Evolutionary conservation across 2,888 invertebrate species (phyloP).

Genomic region (Limnephilus auricula): DNA sequence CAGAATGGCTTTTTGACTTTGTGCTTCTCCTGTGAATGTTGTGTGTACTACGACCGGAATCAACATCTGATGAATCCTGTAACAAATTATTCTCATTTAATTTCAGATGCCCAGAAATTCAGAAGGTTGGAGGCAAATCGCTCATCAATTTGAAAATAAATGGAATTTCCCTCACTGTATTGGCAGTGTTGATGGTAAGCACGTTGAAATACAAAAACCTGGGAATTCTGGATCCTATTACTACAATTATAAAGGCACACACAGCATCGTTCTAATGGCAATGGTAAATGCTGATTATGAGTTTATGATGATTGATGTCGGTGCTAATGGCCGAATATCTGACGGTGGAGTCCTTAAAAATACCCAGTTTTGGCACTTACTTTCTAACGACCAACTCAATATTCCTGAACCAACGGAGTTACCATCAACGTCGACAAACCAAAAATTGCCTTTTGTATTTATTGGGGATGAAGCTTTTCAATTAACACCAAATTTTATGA

Average conservation of each 20-base stretch:
- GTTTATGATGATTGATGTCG: slow-evolving; percentile 69
- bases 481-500: no score
- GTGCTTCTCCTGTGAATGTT: no score
- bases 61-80: no score
- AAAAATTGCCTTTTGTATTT: no score
- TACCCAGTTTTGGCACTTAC: slow-evolving; percentile 65
- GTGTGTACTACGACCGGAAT: no score
- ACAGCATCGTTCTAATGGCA: slow-evolving; percentile 69
- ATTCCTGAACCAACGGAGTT: no score
- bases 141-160: slow-evolving; percentile 60
- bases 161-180: slow-evolving; percentile 66
- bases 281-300: slow-evolving; percentile 66
- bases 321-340: slow-evolving; percentile 68
- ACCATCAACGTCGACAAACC: no score
- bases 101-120: slow-evolving; percentile 43
- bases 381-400: neutral
- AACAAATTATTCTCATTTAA: neutral
- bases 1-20: no score
- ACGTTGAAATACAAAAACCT: slow-evolving; percentile 67
- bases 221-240: slow-evolving; percentile 67
- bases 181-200: slow-evolving; percentile 68
- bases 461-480: no score
- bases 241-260: slow-evolving; percentile 69
- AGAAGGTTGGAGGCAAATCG: slow-evolving; percentile 61
- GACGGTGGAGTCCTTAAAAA: slow-evolving; percentile 67